These are phyloP conservation scores for Nothoprocta pentlandii DNA, from an alignment of 2,113 vertebrate species.

Conservation along the genomic window DNA sequence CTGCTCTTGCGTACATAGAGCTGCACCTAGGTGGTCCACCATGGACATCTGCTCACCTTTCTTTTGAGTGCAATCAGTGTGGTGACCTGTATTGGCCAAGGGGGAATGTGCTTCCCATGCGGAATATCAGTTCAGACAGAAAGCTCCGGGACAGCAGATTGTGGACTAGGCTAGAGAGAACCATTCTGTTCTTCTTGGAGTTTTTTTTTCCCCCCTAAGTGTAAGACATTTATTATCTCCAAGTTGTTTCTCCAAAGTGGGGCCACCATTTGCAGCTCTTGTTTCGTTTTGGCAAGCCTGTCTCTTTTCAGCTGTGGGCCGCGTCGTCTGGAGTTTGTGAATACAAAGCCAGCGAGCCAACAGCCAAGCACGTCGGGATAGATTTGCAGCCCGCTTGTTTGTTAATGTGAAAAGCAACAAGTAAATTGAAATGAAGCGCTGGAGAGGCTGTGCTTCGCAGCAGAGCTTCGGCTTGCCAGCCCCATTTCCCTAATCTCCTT, in stretches of 20 bases:
- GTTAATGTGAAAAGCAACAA: constrained; percentile 1
- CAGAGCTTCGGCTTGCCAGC: not conserved
- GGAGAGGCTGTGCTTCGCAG: not conserved
- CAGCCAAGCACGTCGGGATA: not conserved
- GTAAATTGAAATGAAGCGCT: not conserved
- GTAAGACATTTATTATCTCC: not conserved
- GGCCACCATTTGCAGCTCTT: not conserved
- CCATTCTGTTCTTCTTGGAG: not conserved
- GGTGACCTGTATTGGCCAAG: not conserved
- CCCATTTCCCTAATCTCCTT: not conserved
- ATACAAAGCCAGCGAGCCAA: not conserved
- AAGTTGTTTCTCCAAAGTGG: not conserved
- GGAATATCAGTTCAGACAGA: not conserved
- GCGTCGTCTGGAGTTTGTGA: not conserved
- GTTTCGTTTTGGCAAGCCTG: not conserved
- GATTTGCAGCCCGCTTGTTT: not conserved
- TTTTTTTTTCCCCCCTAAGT: not conserved
- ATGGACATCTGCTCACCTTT: not conserved
- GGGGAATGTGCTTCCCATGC: not conserved
- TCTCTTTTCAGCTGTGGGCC: not conserved
- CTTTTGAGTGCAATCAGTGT: not conserved
- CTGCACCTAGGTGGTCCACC: not conserved
- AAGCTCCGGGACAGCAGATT: not conserved
- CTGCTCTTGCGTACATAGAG: not conserved
- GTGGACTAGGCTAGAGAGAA: not conserved